Percentiles rank a stretch among this genome's conserved stretches.
These are phyloP conservation scores for Meloidogyne hapla DNA, from an alignment of 1,140 invertebrate genomes.

Conservation along the genomic window DNA sequence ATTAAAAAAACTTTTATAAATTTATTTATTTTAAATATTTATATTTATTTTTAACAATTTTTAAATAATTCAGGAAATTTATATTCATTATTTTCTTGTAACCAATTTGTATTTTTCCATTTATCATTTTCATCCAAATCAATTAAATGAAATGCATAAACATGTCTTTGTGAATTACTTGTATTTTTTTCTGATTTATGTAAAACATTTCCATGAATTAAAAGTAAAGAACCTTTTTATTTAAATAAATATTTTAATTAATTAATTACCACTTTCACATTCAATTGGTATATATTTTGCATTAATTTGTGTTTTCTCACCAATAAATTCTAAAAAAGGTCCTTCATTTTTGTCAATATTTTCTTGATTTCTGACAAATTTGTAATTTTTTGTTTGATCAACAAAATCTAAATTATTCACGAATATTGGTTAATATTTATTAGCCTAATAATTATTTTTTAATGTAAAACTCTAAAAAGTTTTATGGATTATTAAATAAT, in stretches of 20 bases:
- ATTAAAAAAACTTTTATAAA: not conserved
- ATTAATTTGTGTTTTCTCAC: constrained; percentile 73
- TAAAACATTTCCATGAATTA: constrained; percentile 88
- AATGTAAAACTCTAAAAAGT: too few relatives aligned
- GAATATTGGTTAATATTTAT: too few relatives aligned
- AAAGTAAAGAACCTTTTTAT: constrained; percentile 76
- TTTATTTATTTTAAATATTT: too few relatives aligned
- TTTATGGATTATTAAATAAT: too few relatives aligned
- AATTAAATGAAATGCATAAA: constrained; percentile 91
- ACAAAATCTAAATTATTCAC: too few relatives aligned
- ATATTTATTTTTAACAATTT: not conserved
- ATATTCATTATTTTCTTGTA: constrained; percentile 53
- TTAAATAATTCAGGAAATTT: constrained; percentile 52
- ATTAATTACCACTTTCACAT: constrained; percentile 74
- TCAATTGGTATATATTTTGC: constrained; percentile 77
- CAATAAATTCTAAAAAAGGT: constrained; percentile 68
- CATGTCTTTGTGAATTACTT: constrained; percentile 79
- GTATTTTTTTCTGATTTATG: constrained; percentile 85
- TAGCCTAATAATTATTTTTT: too few relatives aligned
- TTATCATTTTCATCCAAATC: constrained; percentile 68
- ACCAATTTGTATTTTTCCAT: constrained; percentile 40
- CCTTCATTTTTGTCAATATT: constrained; percentile 55
- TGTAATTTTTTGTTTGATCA: constrained; percentile 15
- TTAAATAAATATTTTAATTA: constrained; percentile 23
- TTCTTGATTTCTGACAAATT: constrained; percentile 24